Base-by-base conservation (phyloP, 2,113 vertebrate species). In the Empidonax alnorum region DNA sequence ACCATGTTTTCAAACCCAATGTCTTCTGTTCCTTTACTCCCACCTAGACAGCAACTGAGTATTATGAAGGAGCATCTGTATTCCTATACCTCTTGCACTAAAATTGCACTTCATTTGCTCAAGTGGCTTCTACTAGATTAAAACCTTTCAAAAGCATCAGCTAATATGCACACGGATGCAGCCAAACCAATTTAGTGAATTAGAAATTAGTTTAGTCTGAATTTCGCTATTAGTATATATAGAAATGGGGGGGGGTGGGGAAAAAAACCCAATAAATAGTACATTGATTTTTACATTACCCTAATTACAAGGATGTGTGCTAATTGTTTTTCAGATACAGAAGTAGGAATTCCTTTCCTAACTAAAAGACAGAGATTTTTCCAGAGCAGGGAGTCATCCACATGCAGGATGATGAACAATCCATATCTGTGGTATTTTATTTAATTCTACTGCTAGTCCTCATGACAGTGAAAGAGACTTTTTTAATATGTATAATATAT, bases 181-280 rank as follows among this genome's bases (percentile, higher is more conserved):
- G 74, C 7, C 69, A 96, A 94, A 94, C 42, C 37, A 91, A 77
- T 72, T 90, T 73, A 79, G 15, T 68, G 41, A 94, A 83, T 93
- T 95, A 90, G 61, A 90, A 96, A 61, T 24, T 46, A 62, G 35
- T 52, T 84, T 61, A 93, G 81, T 74, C 46, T 69, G 37, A 96
- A 84, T 94, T 95, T 93, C 66, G 37, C 66, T 91, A 56, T 95
- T 90, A 95, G 62, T 79, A 62, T 87, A 65, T 90, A 46, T 5
- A 81, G 56, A 35, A 90, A 63, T 3, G 2, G 19, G 21, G 2
- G 2, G 15, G 27, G 6, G 7, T 20, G 39, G 23, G 25, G 24
- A 19, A 3, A 2, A 41, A 47, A 10, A 6, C 8, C 24, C 58
- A 59, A 41, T 52, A 74, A 85, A 95, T 80, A 84, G 42, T 23